Base-by-base conservation (phyloP, 1,140 invertebrate genomes). In the Heliconius nattereri region DNA sequence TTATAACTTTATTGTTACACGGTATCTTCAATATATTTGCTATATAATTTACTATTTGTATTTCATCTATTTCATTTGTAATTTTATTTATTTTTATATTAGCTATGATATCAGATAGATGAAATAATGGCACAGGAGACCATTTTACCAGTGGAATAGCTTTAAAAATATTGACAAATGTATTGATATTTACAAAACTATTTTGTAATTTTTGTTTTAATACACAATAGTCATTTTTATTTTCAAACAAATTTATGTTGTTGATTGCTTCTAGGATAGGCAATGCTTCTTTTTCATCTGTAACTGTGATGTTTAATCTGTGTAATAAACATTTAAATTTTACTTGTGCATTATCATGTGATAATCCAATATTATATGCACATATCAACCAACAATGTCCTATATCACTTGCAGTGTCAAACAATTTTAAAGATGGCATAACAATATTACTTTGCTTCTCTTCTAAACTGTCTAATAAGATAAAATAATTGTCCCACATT, bases 361-460 rank as follows among this genome's bases (percentile, higher is more conserved):
- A 85, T 1, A 94, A 81, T 0, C 90, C 92, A 72, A 93, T 87
- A 66, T 90, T 87, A 75, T 89, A 93, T 11, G 89, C 88, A 81
- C 89, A 89, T 45, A 87, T 88, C 8, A 93, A 71, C 92, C 92
- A 94, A 82, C 85, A 88, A 49, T 84, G 60, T 0, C 84, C 85
- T 57, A 93, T 75, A 54, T 83, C 57, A 54, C 85, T 83, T 7
- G 92, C 40, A 40, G 26, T 82, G 26, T 87, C 86, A 86, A 93
- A 90, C 23, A 94, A 37, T 75, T 86, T 85, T 71, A 94, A 81
- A 13, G 92, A 94, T 70, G 92, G 92, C 19, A 92, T 70, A 3
- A 93, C 91, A 84, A 94, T 93, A 83, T 93, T 93, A 79, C 87
- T 90, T 76, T 94, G 92, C 57, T 92, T 92, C 72, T 94, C 92